Conservation (phyloP, 2,113 vertebrate genomes). For the Elaphurus davidianus region DNA sequence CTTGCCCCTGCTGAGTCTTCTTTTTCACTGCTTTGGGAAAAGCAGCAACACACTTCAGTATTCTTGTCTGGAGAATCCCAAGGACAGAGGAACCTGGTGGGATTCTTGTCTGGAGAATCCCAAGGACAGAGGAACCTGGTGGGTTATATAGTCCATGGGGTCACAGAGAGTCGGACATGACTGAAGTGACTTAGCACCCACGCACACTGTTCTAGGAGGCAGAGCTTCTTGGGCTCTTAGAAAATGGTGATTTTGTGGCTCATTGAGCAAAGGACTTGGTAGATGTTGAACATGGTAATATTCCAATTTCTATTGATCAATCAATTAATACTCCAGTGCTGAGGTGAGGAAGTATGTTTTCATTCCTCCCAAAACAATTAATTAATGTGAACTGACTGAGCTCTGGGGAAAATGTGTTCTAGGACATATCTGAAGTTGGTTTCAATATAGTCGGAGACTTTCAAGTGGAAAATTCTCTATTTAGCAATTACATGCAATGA, state of each 20-base stretch:
- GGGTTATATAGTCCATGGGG: background rate
- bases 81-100: background rate
- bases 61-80: background rate
- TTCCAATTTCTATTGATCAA: conserved; percentile 41
- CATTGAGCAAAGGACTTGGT: background rate
- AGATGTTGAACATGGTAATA: conserved; percentile 19
- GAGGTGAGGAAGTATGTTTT: background rate
- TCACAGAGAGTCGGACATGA: rapidly evolving
- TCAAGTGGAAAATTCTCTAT: conserved; percentile 61
- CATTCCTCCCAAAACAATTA: conserved; percentile 48
- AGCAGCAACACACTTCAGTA: background rate
- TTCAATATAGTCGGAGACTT: conserved; percentile 41
- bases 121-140: background rate
- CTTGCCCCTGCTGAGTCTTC: background rate
- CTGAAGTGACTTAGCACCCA: background rate
- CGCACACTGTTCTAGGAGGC: background rate
- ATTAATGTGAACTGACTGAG: conserved; percentile 37
- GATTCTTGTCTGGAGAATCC: background rate
- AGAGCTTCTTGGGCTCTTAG: background rate
- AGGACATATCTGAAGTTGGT: conserved; percentile 2
- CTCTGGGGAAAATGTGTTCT: background rate
- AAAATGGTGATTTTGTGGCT: background rate
- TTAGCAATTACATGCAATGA: conserved; percentile 54
- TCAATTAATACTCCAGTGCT: conserved; percentile 14
- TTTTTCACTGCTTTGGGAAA: background rate